Evolutionary conservation across 1,140 invertebrate species (phyloP), one percentile per base, ranked within the genome.

Genomic region (Solenopsis invicta): DNA sequence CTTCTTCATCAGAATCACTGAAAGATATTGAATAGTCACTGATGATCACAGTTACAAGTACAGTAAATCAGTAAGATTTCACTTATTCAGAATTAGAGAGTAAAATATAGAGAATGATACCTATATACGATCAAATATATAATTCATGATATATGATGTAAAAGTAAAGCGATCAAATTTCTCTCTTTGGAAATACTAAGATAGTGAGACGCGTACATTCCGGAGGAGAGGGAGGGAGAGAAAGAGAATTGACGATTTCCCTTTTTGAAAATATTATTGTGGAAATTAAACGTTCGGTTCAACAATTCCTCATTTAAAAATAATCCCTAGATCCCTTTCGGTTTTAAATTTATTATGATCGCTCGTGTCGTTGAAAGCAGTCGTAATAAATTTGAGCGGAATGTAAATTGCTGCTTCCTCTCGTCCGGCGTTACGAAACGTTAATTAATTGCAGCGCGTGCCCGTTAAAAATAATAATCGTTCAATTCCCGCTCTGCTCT

Each of bases 391-490:
- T 81, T 81, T 29, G 21, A 71, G 24, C 41, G 12, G 62, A 67
- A 80, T 69, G 21, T 80, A 54, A 84, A 84, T 75, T 69, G 66
- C 41, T 12, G 41, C 18, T 50, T 16, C 29, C 18, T 48, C 24
- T 45, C 54, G 50, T 71, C 34, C 21, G 21, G 37, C 37, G 16
- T 74, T 54, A 41, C 41, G 16, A 41, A 9, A 29, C 41, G 54
- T 75, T 81, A 61, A 74, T 84, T 84, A 84, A 84, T 75, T 84
- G 59, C 56, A 50, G 45, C 37, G n/a, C 41, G 29, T 45, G 24
- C 12, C 41, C n/a, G 80, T 74, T 84, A 75, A 74, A 84, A 84
- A 84, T 82, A 82, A 82, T 75, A 75, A 80, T 62, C 37, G 54
- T 61, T 75, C 41, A 50, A 59, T 50, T 62, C 64, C n/a, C 64